These are phyloP conservation scores for Penaeus monodon DNA, from an alignment of 2,888 invertebrate genomes.

Conservation along the genomic window DNA sequence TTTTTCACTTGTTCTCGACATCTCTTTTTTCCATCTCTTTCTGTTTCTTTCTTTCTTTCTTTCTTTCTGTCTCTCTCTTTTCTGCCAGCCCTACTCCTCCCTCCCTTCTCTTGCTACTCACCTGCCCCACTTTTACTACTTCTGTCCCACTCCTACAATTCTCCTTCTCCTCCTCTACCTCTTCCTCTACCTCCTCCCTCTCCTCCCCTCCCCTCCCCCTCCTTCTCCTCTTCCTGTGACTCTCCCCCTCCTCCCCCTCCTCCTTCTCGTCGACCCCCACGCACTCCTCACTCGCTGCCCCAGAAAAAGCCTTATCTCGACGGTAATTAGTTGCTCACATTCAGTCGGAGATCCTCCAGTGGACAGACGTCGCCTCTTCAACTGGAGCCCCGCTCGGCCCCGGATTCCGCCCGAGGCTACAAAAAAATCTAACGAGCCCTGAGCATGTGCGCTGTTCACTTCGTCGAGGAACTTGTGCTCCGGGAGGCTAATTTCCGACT, in stretches of 20 bases:
- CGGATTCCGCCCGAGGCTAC: not conserved
- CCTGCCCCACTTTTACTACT: not conserved
- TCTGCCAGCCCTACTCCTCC: too few species aligned
- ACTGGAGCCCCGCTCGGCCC: not conserved
- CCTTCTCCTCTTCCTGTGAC: not conserved
- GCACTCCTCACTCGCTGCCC: not conserved
- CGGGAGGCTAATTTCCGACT: not conserved
- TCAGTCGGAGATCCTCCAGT: conserved; percentile 15
- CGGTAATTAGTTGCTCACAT: conserved; percentile 33
- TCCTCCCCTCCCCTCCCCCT: not conserved
- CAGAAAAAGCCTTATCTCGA: not conserved
- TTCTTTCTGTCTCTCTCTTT: not conserved
- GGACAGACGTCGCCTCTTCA: not conserved
- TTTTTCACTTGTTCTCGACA: too few species aligned
- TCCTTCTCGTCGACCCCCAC: not conserved
- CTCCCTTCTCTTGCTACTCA: too few species aligned
- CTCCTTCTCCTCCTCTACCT: not conserved
- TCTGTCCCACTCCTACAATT: not conserved
- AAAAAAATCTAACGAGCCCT: not conserved
- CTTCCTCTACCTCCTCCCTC: not conserved
- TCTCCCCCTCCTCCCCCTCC: not conserved
- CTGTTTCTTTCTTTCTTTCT: not conserved
- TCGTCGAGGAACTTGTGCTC: conserved; percentile 10
- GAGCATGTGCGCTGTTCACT: conserved; percentile 3
- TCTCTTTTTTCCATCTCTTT: too few species aligned